Conservation (phyloP, 2,113 vertebrate genomes). For the western clawed frog (Xenopus tropicalis) region DNA sequence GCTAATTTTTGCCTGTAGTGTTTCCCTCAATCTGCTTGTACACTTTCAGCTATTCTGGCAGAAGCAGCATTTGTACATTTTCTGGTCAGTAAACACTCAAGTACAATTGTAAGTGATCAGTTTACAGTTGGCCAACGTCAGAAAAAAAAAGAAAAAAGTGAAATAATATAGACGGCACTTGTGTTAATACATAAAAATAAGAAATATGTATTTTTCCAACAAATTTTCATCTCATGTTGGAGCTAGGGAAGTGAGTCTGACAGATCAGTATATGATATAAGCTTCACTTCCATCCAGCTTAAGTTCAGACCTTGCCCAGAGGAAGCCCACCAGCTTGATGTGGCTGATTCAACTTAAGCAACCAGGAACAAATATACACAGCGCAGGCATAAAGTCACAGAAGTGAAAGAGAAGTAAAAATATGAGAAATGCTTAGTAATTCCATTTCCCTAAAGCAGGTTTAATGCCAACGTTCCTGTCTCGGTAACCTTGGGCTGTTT, state of each 20-base stretch:
- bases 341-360: not conserved
- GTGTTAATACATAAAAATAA: not conserved
- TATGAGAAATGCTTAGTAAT: not conserved
- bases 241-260: not conserved
- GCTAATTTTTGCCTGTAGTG: constrained; percentile 74
- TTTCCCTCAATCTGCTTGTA: constrained; percentile 72
- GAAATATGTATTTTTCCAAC: not conserved
- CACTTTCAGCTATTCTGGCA: constrained; percentile 66
- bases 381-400: not conserved
- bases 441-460: constrained; percentile 7
- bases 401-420: not conserved
- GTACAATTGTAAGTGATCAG: constrained; percentile 70
- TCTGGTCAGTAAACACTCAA: constrained; percentile 82
- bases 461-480: not conserved
- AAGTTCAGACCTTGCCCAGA: constrained; percentile 16
- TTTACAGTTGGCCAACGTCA: constrained; percentile 65
- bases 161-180: not conserved
- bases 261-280: constrained; percentile 11
- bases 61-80: constrained; percentile 73
- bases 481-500: not conserved
- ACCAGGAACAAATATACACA: not conserved
- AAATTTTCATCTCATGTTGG: not conserved
- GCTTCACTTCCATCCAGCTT: constrained; percentile 15
- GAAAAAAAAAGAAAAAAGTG: constrained; percentile 55
- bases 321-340: constrained; percentile 4